Evolutionary conservation across 2,797 vertebrate genomes (phyloP).

Genomic region (Artibeus lituratus): DNA sequence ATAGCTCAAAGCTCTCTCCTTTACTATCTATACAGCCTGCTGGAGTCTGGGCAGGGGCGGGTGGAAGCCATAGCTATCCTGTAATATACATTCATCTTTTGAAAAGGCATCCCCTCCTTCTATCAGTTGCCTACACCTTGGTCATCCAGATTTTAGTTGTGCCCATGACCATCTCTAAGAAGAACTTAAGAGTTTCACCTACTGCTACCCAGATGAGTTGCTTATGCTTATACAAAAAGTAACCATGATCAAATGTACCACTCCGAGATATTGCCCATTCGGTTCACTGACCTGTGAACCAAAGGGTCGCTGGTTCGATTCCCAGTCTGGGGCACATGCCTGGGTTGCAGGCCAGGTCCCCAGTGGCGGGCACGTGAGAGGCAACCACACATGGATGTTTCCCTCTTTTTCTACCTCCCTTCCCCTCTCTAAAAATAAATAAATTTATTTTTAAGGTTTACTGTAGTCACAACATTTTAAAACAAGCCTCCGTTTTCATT

Average conservation of each 20-base stretch:
- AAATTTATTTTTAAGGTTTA: not conserved
- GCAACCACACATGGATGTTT: too few species aligned
- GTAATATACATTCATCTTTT: not conserved
- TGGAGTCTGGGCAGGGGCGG: not conserved
- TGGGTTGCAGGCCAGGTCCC: too few species aligned
- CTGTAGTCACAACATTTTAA: slow-evolving; percentile 1
- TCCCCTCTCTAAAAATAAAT: too few species aligned
- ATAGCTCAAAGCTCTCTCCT: not conserved
- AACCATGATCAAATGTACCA: not conserved
- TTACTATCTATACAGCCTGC: not conserved
- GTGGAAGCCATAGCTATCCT: not conserved
- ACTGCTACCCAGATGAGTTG: not conserved
- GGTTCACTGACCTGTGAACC: too few species aligned
- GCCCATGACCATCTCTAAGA: not conserved
- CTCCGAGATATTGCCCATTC: not conserved
- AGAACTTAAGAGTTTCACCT: not conserved
- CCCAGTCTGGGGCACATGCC: too few species aligned
- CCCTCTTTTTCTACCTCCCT: too few species aligned
- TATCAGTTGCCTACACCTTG: not conserved
- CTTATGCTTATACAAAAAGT: not conserved
- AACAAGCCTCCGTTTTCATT: slow-evolving; percentile 13
- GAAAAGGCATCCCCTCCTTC: not conserved
- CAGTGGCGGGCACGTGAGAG: too few species aligned
- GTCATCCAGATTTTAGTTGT: not conserved
- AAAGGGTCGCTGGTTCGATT: too few species aligned